Percentiles rank a stretch among this genome's conserved stretches.
phyloP scores from a whole-genome alignment of 2,797 vertebrate genomes.

The Masticophis lateralis region DNA sequence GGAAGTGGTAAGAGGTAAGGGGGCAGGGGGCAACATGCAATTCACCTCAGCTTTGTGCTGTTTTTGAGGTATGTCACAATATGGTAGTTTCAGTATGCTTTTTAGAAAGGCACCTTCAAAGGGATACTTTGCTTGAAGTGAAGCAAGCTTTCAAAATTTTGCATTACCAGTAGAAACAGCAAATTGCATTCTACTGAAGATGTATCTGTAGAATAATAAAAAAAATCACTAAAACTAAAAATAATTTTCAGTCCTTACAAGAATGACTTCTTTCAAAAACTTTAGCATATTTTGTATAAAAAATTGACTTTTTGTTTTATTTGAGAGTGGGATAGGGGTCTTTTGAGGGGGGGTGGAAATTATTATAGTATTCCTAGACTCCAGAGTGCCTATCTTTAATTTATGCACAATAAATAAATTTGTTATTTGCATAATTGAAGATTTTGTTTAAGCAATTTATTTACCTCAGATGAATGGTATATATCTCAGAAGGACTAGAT shows the following conservation, averaged over 20 bases:
- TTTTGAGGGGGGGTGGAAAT: background rate
- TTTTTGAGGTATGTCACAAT: background rate
- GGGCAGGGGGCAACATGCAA: background rate
- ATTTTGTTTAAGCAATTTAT: background rate
- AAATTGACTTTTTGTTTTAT: background rate
- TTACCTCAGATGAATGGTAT: background rate
- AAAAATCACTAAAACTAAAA: background rate
- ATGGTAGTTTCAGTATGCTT: background rate
- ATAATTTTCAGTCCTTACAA: background rate
- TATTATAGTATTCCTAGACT: background rate
- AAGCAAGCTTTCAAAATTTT: background rate
- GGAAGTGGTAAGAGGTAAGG: background rate
- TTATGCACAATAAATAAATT: background rate
- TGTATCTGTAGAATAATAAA: background rate
- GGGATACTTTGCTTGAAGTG: background rate
- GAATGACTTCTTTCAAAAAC: background rate
- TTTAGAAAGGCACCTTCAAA: background rate
- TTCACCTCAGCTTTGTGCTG: background rate
- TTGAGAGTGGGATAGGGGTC: background rate
- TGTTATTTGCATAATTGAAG: background rate
- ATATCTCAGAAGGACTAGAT: background rate
- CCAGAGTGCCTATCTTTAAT: background rate
- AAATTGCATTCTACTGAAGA: background rate
- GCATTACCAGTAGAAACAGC: background rate
- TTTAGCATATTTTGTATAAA: background rate